These are phyloP conservation scores for Tetheella fluctuosa DNA, from an alignment of 2,888 invertebrate species.

Conservation along the genomic window DNA sequence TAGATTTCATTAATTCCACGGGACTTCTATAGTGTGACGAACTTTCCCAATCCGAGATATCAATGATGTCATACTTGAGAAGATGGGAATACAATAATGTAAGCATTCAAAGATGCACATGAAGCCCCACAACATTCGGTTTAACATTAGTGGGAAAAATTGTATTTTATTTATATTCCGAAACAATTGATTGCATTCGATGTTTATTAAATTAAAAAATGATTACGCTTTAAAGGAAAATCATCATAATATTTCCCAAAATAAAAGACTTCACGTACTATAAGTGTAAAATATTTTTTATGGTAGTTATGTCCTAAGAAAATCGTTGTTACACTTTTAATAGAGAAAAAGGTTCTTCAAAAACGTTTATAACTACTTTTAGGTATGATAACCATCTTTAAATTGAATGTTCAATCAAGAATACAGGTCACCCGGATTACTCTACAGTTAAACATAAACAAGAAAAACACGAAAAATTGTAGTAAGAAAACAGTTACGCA, in stretches of 20 bases:
- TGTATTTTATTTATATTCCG: background rate
- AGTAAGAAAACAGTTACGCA: conserved; percentile 7
- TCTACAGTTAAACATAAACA: background rate
- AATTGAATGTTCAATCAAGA: background rate
- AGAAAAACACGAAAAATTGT: background rate
- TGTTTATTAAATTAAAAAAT: background rate
- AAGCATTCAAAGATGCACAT: too few species aligned
- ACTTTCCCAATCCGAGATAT: too few species aligned
- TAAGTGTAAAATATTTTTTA: too few species aligned
- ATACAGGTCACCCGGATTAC: conserved; percentile 5
- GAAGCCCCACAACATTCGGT: too few species aligned
- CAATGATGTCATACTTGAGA: background rate
- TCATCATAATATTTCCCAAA: background rate
- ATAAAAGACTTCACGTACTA: background rate
- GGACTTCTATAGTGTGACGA: too few species aligned
- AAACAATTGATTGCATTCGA: background rate
- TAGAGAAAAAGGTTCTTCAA: background rate
- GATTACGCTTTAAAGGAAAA: too few species aligned
- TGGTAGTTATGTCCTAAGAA: too few species aligned
- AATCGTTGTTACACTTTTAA: too few species aligned
- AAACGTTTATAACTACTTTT: background rate
- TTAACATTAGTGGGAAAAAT: background rate
- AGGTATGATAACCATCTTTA: background rate
- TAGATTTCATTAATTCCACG: too few species aligned
- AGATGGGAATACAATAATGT: background rate